Percentiles rank a stretch among this genome's conserved stretches.
These are phyloP conservation scores for Psittacula cyanocephala DNA, from an alignment of 2,113 vertebrate species.

Conservation along the genomic window DNA sequence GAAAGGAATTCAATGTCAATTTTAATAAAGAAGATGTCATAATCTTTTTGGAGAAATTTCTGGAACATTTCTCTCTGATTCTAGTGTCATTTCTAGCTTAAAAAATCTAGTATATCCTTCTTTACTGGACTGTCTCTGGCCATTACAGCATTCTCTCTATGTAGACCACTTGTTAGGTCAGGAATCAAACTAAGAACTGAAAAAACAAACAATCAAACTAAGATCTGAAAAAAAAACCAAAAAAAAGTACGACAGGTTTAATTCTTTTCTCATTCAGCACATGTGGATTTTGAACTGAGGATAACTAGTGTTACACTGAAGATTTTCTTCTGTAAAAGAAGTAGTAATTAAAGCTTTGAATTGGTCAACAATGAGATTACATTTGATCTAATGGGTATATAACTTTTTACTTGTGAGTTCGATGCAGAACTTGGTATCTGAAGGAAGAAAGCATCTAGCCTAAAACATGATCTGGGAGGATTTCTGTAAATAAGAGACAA, in stretches of 20 bases:
- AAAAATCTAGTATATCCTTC: neutral
- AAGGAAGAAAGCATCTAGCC: neutral
- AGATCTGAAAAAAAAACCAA: neutral
- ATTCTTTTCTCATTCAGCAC: neutral
- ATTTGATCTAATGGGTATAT: neutral
- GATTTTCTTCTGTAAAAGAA: neutral
- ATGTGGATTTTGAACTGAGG: neutral
- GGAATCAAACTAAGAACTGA: neutral
- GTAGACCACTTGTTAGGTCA: neutral
- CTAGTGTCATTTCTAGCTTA: neutral
- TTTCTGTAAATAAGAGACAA: neutral
- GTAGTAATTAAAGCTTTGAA: neutral
- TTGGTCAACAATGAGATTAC: neutral
- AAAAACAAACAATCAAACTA: neutral
- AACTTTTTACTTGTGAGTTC: neutral
- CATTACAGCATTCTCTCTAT: neutral
- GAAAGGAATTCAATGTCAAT: neutral
- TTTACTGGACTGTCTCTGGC: neutral
- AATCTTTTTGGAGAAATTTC: neutral
- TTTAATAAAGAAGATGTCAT: neutral
- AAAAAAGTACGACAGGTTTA: neutral
- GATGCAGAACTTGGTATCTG: neutral
- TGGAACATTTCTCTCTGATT: neutral
- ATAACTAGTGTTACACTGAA: neutral
- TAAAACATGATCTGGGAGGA: neutral